Percentiles rank a stretch among this genome's conserved stretches.
These are phyloP conservation scores for Hydroisotoma schaefferi DNA, from an alignment of 2,888 invertebrate genomes.

Conservation along the genomic window DNA sequence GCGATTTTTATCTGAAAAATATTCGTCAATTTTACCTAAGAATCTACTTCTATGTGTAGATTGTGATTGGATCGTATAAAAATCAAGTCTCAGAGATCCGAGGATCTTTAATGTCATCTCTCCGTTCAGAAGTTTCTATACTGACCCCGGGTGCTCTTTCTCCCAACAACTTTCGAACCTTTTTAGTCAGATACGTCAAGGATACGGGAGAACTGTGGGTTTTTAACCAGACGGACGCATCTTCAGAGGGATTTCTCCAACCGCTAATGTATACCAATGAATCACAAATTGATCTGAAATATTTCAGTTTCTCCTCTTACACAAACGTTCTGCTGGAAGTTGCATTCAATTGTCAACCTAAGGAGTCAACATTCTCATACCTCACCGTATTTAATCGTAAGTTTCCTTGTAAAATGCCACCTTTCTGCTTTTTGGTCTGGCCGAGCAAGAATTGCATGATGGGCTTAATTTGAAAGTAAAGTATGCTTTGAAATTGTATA, in stretches of 20 bases:
- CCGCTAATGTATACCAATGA: no score
- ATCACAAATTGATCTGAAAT: no score
- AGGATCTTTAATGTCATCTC: slow-evolving; percentile 7
- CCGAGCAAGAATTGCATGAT: no score
- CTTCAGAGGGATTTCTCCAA: no score
- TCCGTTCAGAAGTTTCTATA: slow-evolving; percentile 24
- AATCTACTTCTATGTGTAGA: slow-evolving; percentile 17
- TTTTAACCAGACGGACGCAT: no score
- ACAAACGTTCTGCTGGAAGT: slow-evolving; percentile 22
- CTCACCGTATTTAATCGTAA: no score
- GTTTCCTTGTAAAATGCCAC: no score
- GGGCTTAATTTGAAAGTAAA: no score
- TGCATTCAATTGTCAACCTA: slow-evolving; percentile 39
- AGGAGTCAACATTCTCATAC: slow-evolving; percentile 29
- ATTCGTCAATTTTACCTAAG: neutral
- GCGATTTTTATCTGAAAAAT: no score
- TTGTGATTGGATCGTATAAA: slow-evolving; percentile 36
- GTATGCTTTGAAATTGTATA: no score
- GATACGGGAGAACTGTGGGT: slow-evolving; percentile 30
- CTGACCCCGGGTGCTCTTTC: slow-evolving; percentile 36
- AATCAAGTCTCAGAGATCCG: slow-evolving; percentile 39
- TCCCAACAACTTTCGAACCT: slow-evolving; percentile 30
- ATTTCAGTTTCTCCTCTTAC: slow-evolving; percentile 34
- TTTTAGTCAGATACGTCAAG: slow-evolving; percentile 28
- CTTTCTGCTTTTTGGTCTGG: no score